Evolutionary conservation across 2,113 vertebrate genomes (phyloP), one percentile per base, ranked within the genome.

Genomic region (Aegithalos caudatus): DNA sequence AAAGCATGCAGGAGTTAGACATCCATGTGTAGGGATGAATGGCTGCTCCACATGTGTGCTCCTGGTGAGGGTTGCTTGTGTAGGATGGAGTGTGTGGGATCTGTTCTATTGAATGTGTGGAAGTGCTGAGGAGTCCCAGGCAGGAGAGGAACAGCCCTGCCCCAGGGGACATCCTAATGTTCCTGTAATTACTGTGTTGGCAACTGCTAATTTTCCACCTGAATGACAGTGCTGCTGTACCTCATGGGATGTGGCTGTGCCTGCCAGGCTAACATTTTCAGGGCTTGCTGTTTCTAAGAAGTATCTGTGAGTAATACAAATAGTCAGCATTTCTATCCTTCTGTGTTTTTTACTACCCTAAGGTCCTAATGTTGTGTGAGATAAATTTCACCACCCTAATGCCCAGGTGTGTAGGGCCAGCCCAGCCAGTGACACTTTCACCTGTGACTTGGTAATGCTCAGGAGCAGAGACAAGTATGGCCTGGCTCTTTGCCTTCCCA

Each of bases 41-140:
- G 35, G 66, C 64, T 79, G 2, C 37, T 60, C 29, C 56, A 67
- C 33, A 12, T 7, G 35, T 48, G 44, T 67, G 33, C 0, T 2
- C 48, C 77, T 64, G 62, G 9, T 0, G 1, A 19, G 50, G 6
- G 13, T 2, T 57, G 58, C 6, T 2, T 3, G 2, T 9, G 16
- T 4, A 19, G 86, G 66, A 54, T n/a, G 56, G 37, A 50, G 48
- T 1, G 42, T 19, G 57, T 42, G 57, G 45, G 33, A 38, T 61
- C 54, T 65, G 48, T 42, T 22, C 2, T 6, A 8, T 2, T 0
- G 1, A 33, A 64, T 1, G 0, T 35, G 11, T 40, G 28, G 53
- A 77, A 69, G 33, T 38, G 54, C 54, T 78, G 69, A 53, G 72
- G 10, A 81, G 47, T 40, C 33, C 17, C 45, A 54, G 65, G 6